Base-by-base conservation (phyloP, 2,113 vertebrate genomes). In the Chascanopsetta lugubris region DNA sequence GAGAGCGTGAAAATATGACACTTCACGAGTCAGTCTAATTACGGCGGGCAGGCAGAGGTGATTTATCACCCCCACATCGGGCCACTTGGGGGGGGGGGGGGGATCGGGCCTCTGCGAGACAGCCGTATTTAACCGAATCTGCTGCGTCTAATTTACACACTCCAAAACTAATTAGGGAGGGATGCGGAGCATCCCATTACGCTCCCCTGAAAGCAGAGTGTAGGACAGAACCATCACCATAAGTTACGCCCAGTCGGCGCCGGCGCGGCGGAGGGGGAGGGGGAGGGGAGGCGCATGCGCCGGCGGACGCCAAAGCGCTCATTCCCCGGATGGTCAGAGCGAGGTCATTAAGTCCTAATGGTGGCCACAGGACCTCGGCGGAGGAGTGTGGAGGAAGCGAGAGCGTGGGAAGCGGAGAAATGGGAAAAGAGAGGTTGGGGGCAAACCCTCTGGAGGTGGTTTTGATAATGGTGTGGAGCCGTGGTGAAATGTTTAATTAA, bases 151-250 rank as follows among this genome's bases (percentile, higher is more conserved):
- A 88, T 82, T 76, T 90, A 82, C 84, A 87, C 54, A 63, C 57
- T 83, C 75, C 11, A 34, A 77, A 87, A 80, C 73, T 87, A 88
- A 89, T 89, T 89, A 83, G 61, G 40, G 24, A 62, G 72, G 80
- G 61, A 78, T 78, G 51, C 77, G 80, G 71, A 86, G 51, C 73
- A 75, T 79, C 59, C 73, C 67, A 70, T 82, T 79, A 69, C 60
- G 27, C 59, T 43, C 71, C 63, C 56, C 26, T 32, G 63, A 82
- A 18, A 73, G 56, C 69, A 38, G 42, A 62, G 50, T 24, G 45
- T 56, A 49, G 55, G 26, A 69, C 54, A 79, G 55, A 30, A 61
- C 45, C n/a, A 18, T 15, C 32, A 50, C 12, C 29, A 45, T 9
- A 30, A 17, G 6, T 27, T 42, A 73, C 65, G 71, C 71, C n/a